Base-by-base conservation (phyloP, 2,888 invertebrate genomes). In the Lasioglossum vierecki region DNA sequence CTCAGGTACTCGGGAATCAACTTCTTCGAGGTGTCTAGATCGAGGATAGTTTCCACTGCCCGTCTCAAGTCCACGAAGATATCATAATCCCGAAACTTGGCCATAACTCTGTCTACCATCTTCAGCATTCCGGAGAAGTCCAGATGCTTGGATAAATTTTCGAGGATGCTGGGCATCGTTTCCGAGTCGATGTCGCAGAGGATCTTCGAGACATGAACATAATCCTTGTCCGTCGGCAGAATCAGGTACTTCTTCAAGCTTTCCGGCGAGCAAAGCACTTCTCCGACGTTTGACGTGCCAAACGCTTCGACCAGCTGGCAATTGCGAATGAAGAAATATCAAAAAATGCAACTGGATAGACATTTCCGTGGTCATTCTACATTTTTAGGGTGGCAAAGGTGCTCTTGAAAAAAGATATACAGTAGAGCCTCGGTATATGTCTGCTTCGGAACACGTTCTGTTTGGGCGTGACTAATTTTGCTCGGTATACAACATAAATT, bases 41-140 rank as follows among this genome's bases (percentile, higher is more conserved):
- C 94, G 5, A 96, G 87, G 0, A 95, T 94, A 0, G 96, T 95
- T 1, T 95, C 95, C 39, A 95, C 85, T 90, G 96, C 95, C 68
- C 94, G 95, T 0, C 95, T 96, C 2, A 96, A 85, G 13, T 95
- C 94, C 0, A 92, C 90, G 60, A 96, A 86, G 26, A 96, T 94
- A 57, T 94, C 93, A 86, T 96, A 96, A 0, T 95, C 95, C 0
- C 95, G 95, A 79, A 96, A 92, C 88, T 96, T 96, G 57, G 94
- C 95, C 92, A 96, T 93, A 2, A 88, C 94, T 0, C 93, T 93
- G 80, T 92, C 92, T 49, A 96, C 96, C 96, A 96, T 96, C 86
- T 95, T 95, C 78, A 96, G 86, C 89, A 96, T 95, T 91, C 96
- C 96, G n/a, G 93, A 95, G 84, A 96, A 95, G 90, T 96, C 95